Evolutionary conservation across 2,797 vertebrate genomes (phyloP).

Genomic region (Hephaestus fuliginosus): DNA sequence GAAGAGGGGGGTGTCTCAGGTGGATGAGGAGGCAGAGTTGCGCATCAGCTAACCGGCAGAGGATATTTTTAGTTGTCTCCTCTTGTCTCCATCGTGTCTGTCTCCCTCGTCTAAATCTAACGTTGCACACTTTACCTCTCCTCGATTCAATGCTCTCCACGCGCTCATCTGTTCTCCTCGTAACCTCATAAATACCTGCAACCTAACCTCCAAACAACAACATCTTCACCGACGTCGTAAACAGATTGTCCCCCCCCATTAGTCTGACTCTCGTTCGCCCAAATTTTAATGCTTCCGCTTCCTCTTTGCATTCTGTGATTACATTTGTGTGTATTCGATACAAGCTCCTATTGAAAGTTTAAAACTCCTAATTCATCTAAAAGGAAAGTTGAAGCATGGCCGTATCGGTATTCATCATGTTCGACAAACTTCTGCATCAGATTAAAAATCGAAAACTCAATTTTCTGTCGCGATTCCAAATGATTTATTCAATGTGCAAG

Average conservation of each 20-base stretch:
- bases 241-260: constrained; percentile 18
- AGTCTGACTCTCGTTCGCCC: constrained; percentile 12
- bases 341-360: constrained; percentile 10
- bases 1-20: constrained; percentile 9
- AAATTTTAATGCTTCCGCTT: neutral
- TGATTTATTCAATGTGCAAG: neutral
- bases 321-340: constrained; percentile 25
- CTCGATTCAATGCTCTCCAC: constrained; percentile 39
- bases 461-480: neutral
- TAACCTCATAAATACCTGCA: constrained; percentile 52
- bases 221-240: constrained; percentile 23
- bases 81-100: constrained; percentile 34
- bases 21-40: neutral
- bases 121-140: constrained; percentile 22
- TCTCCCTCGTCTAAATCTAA: constrained; percentile 33
- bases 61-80: constrained; percentile 4
- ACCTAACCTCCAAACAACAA: constrained; percentile 44
- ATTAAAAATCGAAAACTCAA: neutral
- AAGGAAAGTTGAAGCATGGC: constrained; percentile 4
- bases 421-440: neutral
- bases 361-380: neutral
- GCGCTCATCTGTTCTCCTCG: neutral
- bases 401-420: neutral
- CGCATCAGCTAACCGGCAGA: neutral
- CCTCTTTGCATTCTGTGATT: constrained; percentile 1